Evolutionary conservation across 2,888 invertebrate genomes (phyloP), one percentile per base, ranked within the genome.

Genomic region (Morpho helenor): DNA sequence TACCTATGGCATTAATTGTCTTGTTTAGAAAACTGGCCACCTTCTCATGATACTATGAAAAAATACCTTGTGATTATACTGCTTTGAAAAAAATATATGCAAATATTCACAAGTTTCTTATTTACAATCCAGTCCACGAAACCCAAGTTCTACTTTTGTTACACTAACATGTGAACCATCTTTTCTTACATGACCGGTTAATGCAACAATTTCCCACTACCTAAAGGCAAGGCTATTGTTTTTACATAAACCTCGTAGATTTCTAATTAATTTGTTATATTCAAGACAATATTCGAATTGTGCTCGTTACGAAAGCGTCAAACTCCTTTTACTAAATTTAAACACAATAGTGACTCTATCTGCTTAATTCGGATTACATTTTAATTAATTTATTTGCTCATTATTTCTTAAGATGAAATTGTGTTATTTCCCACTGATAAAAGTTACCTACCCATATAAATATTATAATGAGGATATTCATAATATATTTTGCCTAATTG

Each of bases 211-310:
- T 53, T 88, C 86, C 77, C 87, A 87, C 87, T 87, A 84, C 82
- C 83, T 87, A 88, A 88, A 87, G 87, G 81, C 77, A 65, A 71
- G 49, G 74, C 88, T 76, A 88, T 89, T 88, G 88, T 89, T 80
- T 82, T 74, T 77, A 86, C 84, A 82, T 82, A 84, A 82, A 77
- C 69, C 81, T 77, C 80, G 77, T 79, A 78, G 80, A 79, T 82
- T 84, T 84, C 79, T 82, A 84, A 82, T 69, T 81, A 79, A 79
- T 77, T 80, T 79, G 41, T 41, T 46, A 44, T 45, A 45, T 53
- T 75, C 71, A 71, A 77, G 57, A 75, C 75, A 74, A 71, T 76
- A 76, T 73, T 76, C 70, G 66, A 70, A 75, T 70, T 70, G 68
- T 64, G 59, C 60, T 50, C 56, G 66, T 67, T 63, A 63, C 48